A percentile compares a stretch with the other conserved stretches of the same genome.
phyloP scores from a whole-genome alignment of 2,888 invertebrate species.

The Tuberolachnus salignus region DNA sequence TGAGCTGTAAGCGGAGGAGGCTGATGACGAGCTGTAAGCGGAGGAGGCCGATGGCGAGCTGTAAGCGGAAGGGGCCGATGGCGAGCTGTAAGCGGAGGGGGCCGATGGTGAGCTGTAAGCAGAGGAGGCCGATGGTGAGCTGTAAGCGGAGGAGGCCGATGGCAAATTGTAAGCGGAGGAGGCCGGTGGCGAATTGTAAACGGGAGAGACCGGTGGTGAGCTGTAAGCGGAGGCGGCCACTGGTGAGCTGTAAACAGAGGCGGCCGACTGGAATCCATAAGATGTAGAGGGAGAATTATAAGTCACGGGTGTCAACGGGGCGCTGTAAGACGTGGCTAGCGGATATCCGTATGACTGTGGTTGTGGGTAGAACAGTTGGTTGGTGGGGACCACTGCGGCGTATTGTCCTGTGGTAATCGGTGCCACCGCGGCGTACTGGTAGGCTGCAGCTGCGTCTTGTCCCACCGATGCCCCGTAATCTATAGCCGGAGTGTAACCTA shows the following conservation, averaged over 20 bases:
- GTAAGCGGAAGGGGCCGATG: not conserved
- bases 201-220: not conserved
- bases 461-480: slow-evolving; percentile 37
- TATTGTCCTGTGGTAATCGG: slow-evolving; percentile 12
- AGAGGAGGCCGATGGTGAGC: not conserved
- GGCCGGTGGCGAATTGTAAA: not conserved
- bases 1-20: not conserved
- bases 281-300: slow-evolving; percentile 5
- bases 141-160: not conserved
- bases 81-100: not conserved
- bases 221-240: not conserved
- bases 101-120: not conserved
- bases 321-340: not conserved
- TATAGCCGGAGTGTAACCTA: slow-evolving; percentile 4
- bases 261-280: slow-evolving; percentile 23
- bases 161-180: not conserved
- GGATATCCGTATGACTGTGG: slow-evolving; percentile 33
- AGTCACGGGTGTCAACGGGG: slow-evolving; percentile 11
- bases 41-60: slow-evolving; percentile 9
- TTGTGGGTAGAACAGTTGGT: slow-evolving; percentile 41
- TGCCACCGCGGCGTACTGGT: slow-evolving; percentile 23
- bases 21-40: not conserved
- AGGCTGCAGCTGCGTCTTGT: not conserved
- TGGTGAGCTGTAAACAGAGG: not conserved
- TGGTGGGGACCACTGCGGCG: slow-evolving; percentile 27